A percentile compares a stretch with the other conserved stretches of the same genome.
These are phyloP conservation scores for Tipula vernalis DNA, from an alignment of 2,888 invertebrate species.

Conservation along the genomic window DNA sequence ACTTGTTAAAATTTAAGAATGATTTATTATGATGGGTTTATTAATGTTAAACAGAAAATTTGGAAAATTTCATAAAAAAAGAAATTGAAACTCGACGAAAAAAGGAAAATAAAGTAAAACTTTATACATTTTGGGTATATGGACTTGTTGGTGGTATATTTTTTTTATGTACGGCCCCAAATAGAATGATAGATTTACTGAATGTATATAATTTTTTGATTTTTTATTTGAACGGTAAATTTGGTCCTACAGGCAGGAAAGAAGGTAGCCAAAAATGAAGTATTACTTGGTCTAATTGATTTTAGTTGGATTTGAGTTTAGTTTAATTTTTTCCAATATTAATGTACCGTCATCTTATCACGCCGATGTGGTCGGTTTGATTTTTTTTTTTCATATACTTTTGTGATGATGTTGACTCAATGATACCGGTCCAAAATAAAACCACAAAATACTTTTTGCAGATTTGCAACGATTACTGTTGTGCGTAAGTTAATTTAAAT, in stretches of 20 bases:
- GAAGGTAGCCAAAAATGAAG: background rate
- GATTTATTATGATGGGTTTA: conserved; percentile 4
- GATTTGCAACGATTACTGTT: background rate
- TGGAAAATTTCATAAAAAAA: background rate
- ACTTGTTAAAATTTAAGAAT: conserved; percentile 4
- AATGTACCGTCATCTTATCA: background rate
- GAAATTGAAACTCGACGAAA: background rate
- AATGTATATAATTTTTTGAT: background rate
- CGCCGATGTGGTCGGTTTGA: background rate
- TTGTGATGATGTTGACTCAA: background rate
- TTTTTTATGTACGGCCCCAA: background rate
- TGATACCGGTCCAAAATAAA: background rate
- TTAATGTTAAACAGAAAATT: background rate
- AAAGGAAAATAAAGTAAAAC: background rate
- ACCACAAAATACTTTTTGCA: background rate
- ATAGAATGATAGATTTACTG: background rate
- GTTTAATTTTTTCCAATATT: background rate
- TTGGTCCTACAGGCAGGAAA: background rate
- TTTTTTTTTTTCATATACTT: background rate
- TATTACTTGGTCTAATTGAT: background rate
- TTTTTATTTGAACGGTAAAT: background rate
- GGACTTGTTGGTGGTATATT: background rate
- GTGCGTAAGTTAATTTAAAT: background rate
- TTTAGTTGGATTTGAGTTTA: background rate
- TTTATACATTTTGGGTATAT: background rate